Conservation (phyloP, 2,888 invertebrate species). For the Drymonia ruficornis region DNA sequence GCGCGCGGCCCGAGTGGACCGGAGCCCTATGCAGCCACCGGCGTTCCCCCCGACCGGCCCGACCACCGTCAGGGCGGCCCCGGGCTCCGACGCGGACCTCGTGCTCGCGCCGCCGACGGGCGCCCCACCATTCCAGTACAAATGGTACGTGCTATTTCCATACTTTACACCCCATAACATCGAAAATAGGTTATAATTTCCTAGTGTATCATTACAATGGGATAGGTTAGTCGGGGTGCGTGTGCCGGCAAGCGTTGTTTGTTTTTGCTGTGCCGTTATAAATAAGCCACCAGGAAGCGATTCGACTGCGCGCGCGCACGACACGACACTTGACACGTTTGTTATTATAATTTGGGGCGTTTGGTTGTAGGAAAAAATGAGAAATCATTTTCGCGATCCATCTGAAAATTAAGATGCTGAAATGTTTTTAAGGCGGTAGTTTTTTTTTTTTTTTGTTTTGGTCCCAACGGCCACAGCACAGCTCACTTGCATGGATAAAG, state of each 20-base stretch:
- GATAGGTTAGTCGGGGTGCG: constrained; percentile 32
- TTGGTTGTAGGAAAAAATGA: constrained; percentile 33
- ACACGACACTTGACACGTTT: constrained; percentile 61
- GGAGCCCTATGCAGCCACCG: constrained; percentile 79
- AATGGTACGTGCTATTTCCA: constrained; percentile 65
- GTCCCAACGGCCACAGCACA: too few relatives aligned
- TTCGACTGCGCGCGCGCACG: constrained; percentile 34
- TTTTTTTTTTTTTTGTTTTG: too few relatives aligned
- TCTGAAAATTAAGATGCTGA: constrained; percentile 26
- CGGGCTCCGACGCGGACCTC: constrained; percentile 62
- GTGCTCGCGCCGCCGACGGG: constrained; percentile 62
- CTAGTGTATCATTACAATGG: constrained; percentile 37
- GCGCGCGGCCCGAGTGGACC: constrained; percentile 77
- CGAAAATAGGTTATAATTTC: constrained; percentile 37
- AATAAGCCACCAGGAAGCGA: constrained; percentile 77
- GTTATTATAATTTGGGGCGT: constrained; percentile 48
- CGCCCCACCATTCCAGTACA: constrained; percentile 70
- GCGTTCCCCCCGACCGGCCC: constrained; percentile 62
- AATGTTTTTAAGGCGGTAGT: constrained; percentile 9
- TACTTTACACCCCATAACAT: constrained; percentile 14
- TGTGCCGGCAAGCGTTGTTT: constrained; percentile 71
- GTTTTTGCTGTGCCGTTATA: constrained; percentile 80
- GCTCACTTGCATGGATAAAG: too few relatives aligned
- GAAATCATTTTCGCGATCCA: constrained; percentile 19
- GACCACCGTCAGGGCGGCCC: constrained; percentile 63